Conservation (phyloP, 2,113 vertebrate genomes). For the Lophotis ruficrista region DNA sequence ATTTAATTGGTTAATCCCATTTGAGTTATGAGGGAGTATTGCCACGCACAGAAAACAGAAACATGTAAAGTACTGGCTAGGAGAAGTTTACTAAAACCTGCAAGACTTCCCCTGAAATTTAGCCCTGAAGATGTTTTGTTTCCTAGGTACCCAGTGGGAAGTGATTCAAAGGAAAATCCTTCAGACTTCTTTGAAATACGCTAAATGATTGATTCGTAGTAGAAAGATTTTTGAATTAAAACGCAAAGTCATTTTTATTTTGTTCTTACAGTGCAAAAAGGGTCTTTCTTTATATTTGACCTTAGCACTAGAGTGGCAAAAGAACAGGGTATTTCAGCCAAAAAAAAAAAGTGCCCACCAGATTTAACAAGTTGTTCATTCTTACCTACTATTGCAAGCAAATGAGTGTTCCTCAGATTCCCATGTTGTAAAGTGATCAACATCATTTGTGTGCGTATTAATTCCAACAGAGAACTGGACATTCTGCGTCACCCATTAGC, state of each 20-base stretch:
- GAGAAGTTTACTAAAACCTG: conserved; percentile 82
- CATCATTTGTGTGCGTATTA: background rate
- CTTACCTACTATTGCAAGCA: background rate
- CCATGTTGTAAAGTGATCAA: background rate
- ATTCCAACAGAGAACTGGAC: background rate
- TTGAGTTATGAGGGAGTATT: conserved; percentile 85
- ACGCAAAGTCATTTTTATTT: background rate
- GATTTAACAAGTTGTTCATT: background rate
- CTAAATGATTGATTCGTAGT: conserved; percentile 76
- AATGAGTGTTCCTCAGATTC: background rate
- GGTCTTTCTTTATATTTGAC: background rate
- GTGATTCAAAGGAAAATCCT: conserved; percentile 75
- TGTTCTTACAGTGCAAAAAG: background rate
- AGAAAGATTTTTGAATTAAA: conserved; percentile 74
- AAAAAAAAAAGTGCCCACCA: background rate
- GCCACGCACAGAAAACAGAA: conserved; percentile 81
- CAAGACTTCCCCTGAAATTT: conserved; percentile 75
- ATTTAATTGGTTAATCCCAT: conserved; percentile 90
- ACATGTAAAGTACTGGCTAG: conserved; percentile 72
- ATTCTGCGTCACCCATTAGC: background rate
- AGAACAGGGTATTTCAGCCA: background rate
- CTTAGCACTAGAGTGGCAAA: background rate
- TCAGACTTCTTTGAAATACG: conserved; percentile 71
- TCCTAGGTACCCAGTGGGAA: conserved; percentile 65
- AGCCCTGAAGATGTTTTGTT: conserved; percentile 76